phyloP scores from a whole-genome alignment of 2,113 vertebrate genomes.

The Cryptomyrus ogoouensis region DNA sequence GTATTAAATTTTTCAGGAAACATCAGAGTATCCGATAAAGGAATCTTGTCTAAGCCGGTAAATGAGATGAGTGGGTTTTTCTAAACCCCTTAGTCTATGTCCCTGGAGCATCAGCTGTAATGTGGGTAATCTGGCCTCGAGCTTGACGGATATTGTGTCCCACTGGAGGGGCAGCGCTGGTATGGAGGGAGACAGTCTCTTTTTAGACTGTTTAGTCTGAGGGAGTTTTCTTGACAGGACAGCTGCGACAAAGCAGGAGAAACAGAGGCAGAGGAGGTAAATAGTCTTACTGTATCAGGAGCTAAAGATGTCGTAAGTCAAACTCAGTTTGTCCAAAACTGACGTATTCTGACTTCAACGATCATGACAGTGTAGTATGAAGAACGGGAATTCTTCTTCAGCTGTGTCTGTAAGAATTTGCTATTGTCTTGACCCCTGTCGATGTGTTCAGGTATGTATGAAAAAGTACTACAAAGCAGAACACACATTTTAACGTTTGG shows the following conservation, averaged over 20 bases:
- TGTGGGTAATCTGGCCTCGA: conserved; percentile 46
- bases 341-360: not conserved
- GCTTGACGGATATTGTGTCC: conserved; percentile 40
- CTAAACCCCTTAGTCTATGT: conserved; percentile 9
- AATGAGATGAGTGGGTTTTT: conserved; percentile 52
- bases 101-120: conserved; percentile 30
- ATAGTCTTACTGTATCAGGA: conserved; percentile 25
- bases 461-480: not conserved
- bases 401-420: not conserved
- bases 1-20: conserved; percentile 55
- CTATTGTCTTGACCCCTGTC: not conserved
- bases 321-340: not conserved
- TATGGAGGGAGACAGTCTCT: conserved; percentile 33
- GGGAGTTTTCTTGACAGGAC: conserved; percentile 32
- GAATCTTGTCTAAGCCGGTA: conserved; percentile 54
- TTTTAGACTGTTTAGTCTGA: conserved; percentile 32
- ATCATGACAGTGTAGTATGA: not conserved
- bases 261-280: conserved; percentile 6
- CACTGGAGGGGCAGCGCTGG: conserved; percentile 30
- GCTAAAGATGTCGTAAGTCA: conserved; percentile 7
- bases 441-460: not conserved
- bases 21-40: conserved; percentile 39
- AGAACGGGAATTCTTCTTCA: not conserved
- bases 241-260: conserved; percentile 19
- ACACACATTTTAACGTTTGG: not conserved